phyloP scores from a whole-genome alignment of 2,888 invertebrate species.

The Mellilla xanthometata region DNA sequence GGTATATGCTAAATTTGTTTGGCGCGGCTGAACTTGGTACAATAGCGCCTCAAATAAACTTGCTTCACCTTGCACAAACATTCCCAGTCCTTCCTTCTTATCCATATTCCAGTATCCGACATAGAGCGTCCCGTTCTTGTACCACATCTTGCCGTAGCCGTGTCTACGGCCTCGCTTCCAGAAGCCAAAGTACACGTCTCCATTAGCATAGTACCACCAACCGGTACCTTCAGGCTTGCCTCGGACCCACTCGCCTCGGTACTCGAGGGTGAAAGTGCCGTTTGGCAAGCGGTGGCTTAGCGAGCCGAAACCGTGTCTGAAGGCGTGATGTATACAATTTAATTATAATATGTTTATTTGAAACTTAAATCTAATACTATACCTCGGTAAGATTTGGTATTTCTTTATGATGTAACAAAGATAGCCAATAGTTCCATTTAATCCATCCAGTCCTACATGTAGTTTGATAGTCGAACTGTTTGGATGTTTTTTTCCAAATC shows the following conservation, averaged over 20 bases:
- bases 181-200: constrained; percentile 84
- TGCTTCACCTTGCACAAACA: constrained; percentile 79
- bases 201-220: constrained; percentile 79
- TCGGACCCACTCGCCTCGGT: constrained; percentile 83
- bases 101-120: constrained; percentile 83
- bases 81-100: constrained; percentile 75
- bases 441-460: too few relatives aligned
- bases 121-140: constrained; percentile 80
- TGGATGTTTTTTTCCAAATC: too few relatives aligned
- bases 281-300: constrained; percentile 64
- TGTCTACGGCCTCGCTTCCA: constrained; percentile 73
- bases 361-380: too few relatives aligned
- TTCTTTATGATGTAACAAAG: too few relatives aligned
- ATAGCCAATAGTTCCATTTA: too few relatives aligned
- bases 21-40: too few relatives aligned
- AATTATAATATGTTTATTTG: too few relatives aligned
- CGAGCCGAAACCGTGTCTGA: constrained; percentile 82
- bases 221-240: constrained; percentile 84
- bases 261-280: constrained; percentile 69
- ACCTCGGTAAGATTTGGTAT: too few relatives aligned
- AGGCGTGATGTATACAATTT: too few relatives aligned
- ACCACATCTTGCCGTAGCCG: constrained; percentile 85
- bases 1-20: too few relatives aligned
- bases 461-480: too few relatives aligned
- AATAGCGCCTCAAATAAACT: too few relatives aligned